phyloP scores from a whole-genome alignment of 1,140 invertebrate genomes.

The Aethina tumida region DNA sequence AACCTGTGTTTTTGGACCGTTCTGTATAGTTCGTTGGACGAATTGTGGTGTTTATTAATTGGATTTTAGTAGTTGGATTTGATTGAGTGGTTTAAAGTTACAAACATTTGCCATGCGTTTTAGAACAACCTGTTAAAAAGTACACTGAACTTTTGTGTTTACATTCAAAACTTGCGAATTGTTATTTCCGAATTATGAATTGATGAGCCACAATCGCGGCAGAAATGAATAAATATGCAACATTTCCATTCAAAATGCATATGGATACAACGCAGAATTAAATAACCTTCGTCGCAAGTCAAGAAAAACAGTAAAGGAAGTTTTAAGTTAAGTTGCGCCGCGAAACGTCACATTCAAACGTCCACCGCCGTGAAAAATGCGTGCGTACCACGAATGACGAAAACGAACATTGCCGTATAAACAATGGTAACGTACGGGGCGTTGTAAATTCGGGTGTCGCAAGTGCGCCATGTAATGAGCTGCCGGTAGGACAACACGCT shows the following conservation, averaged over 20 bases:
- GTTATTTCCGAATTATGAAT: slow-evolving; percentile 1
- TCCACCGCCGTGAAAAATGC: no score
- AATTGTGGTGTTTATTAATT: slow-evolving; percentile 6
- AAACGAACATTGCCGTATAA: no score
- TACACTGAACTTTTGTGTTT: slow-evolving; percentile 26
- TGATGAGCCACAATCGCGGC: background rate
- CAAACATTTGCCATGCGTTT: slow-evolving; percentile 13
- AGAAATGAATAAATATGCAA: slow-evolving; percentile 8
- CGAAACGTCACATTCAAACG: no score
- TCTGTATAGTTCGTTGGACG: background rate
- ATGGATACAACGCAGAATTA: slow-evolving; percentile 27
- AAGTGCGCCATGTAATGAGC: slow-evolving; percentile 23
- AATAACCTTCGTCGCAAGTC: background rate
- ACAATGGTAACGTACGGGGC: slow-evolving; percentile 13
- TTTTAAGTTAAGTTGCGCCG: no score
- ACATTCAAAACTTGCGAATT: slow-evolving; percentile 12
- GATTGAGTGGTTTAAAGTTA: slow-evolving; percentile 1
- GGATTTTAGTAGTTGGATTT: slow-evolving; percentile 12
- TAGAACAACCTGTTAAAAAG: slow-evolving; percentile 30
- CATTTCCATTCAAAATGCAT: slow-evolving; percentile 25
- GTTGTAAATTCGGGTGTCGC: slow-evolving; percentile 11
- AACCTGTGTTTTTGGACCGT: slow-evolving; percentile 6
- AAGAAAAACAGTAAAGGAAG: no score
- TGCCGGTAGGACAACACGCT: slow-evolving; percentile 34
- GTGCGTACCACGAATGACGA: no score